A percentile compares a stretch with the other conserved stretches of the same genome.
Conservation (phyloP, 2,888 invertebrate genomes). For the Watsonalla cultraria region DNA sequence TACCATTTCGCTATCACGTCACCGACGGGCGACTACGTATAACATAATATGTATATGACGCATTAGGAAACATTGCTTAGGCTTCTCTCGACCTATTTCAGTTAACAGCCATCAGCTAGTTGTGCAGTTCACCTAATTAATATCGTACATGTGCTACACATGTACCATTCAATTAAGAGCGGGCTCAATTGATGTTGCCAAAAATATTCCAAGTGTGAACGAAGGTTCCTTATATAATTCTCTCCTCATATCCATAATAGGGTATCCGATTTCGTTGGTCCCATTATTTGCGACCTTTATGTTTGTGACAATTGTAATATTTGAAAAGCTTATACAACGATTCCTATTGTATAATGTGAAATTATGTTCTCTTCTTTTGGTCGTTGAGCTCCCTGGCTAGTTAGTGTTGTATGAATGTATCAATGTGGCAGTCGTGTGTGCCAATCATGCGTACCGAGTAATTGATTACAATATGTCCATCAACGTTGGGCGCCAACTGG, state of each 20-base stretch:
- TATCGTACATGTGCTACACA: neutral
- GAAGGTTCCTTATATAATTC: neutral
- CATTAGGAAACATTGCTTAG: neutral
- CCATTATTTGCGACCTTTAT: neutral
- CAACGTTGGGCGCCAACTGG: slow-evolving; percentile 42
- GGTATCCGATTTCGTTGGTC: neutral
- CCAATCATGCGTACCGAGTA: slow-evolving; percentile 29
- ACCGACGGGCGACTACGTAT: no score
- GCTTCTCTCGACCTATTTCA: neutral
- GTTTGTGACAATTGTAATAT: no score
- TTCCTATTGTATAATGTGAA: no score
- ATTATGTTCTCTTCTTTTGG: no score
- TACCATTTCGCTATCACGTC: no score
- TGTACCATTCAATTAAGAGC: neutral
- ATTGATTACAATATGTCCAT: slow-evolving; percentile 30
- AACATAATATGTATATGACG: no score
- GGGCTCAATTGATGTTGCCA: neutral
- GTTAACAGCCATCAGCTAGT: neutral
- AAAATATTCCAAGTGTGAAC: neutral
- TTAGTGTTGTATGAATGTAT: neutral
- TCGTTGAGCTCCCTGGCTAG: no score
- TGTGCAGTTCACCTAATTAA: neutral
- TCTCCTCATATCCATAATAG: neutral
- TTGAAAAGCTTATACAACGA: no score
- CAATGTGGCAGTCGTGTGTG: slow-evolving; percentile 9